Base-by-base conservation (phyloP, 2,888 invertebrate species). In the Tetropium fuscum region DNA sequence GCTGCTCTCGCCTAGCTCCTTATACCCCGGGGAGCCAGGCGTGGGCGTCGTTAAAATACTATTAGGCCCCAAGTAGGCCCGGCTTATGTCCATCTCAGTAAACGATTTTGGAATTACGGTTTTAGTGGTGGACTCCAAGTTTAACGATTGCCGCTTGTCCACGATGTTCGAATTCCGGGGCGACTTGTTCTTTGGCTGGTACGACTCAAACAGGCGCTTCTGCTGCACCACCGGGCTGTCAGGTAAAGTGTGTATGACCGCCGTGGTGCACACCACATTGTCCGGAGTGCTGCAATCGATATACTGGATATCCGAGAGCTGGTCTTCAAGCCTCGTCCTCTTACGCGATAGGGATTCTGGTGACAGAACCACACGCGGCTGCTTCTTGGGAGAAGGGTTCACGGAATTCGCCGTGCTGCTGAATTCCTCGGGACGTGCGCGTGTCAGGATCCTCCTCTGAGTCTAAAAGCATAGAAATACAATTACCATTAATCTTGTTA, bases 211-310 rank as follows among this genome's bases (percentile, higher is more conserved):
- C 4, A 58, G 53, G 13, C 59, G 63, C 32, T 59, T 60, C 18
- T 54, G 55, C 36, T 54, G 59, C 10, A 58, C 45, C 7, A 56
- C 44, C 5, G 67, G 67, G 30, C 64, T 68, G 20, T 65, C 69
- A 0, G 74, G 72, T 34, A 70, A 54, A 8, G 71, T 66, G 58
- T 81, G 82, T 10, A 82, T 72, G 20, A 80, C 68, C 19, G 80
- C 80, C 22, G 80, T 77, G 32, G 82, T 80, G 44, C 77, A 74
- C 44, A 77, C 73, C 13, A 78, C 68, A 77, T 88, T 89, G 68
- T 90, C 90, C 0, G 90, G 90, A 19, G 90, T 90, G 71, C 86
- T 87, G 71, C 93, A 92, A 81, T 94, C 94, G 67, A 94, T 94
- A 81, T 89, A 94, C 56, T 92, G 89, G 63, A 94, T 87, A 70